Evolutionary conservation across 1,140 invertebrate genomes (phyloP), one percentile per base, ranked within the genome.

Genomic region (Tetragonula clypearis): DNA sequence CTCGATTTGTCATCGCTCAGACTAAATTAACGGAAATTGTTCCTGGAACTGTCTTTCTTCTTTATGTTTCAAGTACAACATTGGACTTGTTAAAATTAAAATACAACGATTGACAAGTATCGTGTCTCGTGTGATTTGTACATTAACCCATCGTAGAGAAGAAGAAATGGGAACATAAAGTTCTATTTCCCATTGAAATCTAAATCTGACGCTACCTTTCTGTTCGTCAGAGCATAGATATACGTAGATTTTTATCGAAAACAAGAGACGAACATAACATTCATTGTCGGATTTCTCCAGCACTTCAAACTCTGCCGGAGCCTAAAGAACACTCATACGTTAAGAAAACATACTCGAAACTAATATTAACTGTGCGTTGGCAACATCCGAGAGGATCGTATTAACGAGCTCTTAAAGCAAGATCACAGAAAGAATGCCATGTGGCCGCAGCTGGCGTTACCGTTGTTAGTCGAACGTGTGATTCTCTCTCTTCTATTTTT

Each of bases 361-460:
- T 93, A 93, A 93, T 93, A 93, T 93, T 93, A 93, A 93, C 93
- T 93, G 90, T 88, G 93, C 87, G 93, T 93, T 93, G 92, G 93
- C 93, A 93, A 93, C 92, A 93, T 91, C 83, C 88, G 91, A 92
- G 91, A 88, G 89, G 92, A 92, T 93, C 90, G 89, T 92, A 93
- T 93, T 93, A 93, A 93, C 92, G 92, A 93, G 91, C 92, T 93
- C 91, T 93, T 93, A 93, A 88, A 92, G 87, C 88, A 90, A 90
- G 92, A 92, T 93, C 91, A 91, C 90, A 92, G 89, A 90, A 92
- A 89, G 90, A 93, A 91, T 90, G 89, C 92, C 93, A 93, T 92
- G 92, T 93, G 93, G 87, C 79, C 79, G 85, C 93, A 93, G 91
- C 92, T 93, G 93, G 82, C 79, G 41, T 49, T 49, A 49, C 41